A percentile compares a stretch with the other conserved stretches of the same genome.
Evolutionary conservation across 1,140 invertebrate genomes (phyloP).

Genomic region (Drosophila gunungcola): DNA sequence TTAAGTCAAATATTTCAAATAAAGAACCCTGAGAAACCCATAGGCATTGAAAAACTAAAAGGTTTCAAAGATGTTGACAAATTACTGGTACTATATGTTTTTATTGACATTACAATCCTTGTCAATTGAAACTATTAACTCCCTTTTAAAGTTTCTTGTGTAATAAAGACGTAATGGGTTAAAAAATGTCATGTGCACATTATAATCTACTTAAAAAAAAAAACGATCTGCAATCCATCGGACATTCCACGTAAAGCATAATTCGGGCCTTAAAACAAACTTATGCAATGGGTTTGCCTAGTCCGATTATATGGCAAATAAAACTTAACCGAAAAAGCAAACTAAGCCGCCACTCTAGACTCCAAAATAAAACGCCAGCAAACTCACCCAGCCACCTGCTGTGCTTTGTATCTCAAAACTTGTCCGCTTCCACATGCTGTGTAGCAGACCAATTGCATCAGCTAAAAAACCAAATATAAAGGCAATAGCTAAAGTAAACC

Average conservation of each 20-base stretch:
- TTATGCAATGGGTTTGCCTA: slow-evolving; percentile 25
- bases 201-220: neutral
- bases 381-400: slow-evolving; percentile 31
- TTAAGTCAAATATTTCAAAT: neutral
- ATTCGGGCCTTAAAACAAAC: slow-evolving; percentile 14
- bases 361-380: slow-evolving; percentile 1
- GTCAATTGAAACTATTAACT: no score
- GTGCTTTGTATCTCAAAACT: slow-evolving; percentile 35
- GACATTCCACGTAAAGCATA: neutral
- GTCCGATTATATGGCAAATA: slow-evolving; percentile 24
- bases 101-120: no score
- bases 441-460: slow-evolving; percentile 60
- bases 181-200: neutral
- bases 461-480: slow-evolving; percentile 47
- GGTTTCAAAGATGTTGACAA: no score
- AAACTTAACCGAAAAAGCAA: slow-evolving; percentile 38
- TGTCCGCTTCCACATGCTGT: slow-evolving; percentile 14
- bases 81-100: no score
- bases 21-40: no score
- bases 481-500: neutral
- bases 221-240: neutral
- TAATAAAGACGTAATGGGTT: neutral
- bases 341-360: slow-evolving; percentile 25
- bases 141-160: neutral
- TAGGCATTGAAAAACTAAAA: no score